Conservation (phyloP, 2,113 vertebrate genomes). For the Burhinus bistriatus region DNA sequence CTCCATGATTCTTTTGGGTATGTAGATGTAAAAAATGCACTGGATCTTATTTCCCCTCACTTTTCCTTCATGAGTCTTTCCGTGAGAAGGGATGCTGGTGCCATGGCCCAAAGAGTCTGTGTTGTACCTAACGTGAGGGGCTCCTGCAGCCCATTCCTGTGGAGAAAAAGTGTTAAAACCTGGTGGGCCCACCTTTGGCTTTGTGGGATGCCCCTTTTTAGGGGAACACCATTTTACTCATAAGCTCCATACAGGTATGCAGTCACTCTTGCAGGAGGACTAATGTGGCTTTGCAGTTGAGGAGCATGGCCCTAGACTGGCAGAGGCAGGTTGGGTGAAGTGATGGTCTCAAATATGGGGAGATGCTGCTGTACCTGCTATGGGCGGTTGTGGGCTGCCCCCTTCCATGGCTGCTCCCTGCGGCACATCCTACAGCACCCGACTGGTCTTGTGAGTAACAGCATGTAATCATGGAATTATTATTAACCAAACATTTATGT, state of each 20-base stretch:
- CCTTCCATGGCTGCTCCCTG: not conserved
- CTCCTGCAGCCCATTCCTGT: not conserved
- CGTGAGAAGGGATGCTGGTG: not conserved
- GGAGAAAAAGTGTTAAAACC: not conserved
- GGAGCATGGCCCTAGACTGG: rapidly evolving
- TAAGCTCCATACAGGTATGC: not conserved
- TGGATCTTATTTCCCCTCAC: rapidly evolving
- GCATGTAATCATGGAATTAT: not conserved
- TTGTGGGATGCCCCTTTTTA: not conserved
- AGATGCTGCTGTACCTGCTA: not conserved
- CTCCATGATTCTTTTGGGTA: not conserved
- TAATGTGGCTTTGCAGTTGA: not conserved
- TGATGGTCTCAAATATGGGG: not conserved
- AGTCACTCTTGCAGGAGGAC: not conserved
- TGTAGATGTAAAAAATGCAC: not conserved
- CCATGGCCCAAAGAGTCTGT: not conserved
- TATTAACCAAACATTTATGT: not conserved
- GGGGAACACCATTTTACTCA: not conserved
- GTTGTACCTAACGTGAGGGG: not conserved
- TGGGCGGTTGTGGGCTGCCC: rapidly evolving
- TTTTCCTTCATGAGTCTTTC: not conserved
- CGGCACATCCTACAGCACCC: not conserved
- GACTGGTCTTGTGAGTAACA: not conserved
- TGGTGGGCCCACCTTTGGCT: not conserved
- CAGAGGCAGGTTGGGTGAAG: not conserved